A percentile compares a stretch with the other conserved stretches of the same genome.
Conservation (phyloP, 2,113 vertebrate species). For the Neogale vison region DNA sequence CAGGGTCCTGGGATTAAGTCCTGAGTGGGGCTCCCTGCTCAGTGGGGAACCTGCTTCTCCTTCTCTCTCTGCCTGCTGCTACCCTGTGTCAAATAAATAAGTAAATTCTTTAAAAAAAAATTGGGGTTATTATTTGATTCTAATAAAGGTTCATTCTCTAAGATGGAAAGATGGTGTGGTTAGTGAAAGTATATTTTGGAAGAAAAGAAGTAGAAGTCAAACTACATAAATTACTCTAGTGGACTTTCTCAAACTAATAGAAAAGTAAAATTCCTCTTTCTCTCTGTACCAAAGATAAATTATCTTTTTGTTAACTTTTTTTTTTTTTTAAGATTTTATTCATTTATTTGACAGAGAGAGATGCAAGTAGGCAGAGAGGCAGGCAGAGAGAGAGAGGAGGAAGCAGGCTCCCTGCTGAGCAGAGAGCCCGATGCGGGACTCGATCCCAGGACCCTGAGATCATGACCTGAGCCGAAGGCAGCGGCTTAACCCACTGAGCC, state of each 20-base stretch:
- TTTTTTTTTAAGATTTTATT: neutral
- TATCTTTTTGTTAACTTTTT: neutral
- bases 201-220: conserved; percentile 29
- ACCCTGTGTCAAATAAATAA: neutral
- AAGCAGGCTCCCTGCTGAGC: no score
- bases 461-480: no score
- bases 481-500: no score
- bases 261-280: neutral
- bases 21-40: no score
- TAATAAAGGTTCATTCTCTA: neutral
- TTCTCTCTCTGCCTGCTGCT: no score
- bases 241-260: conserved; percentile 17
- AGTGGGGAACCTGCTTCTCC: no score
- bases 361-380: no score
- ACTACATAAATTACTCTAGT: neutral
- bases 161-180: neutral
- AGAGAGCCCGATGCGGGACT: no score
- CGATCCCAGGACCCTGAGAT: no score
- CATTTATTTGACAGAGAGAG: no score
- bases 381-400: no score
- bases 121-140: neutral
- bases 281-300: neutral
- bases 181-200: neutral
- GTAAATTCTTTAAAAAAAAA: neutral
- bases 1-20: no score